Base-by-base conservation (phyloP, 2,888 invertebrate genomes). In the Lithophane leautieri region DNA sequence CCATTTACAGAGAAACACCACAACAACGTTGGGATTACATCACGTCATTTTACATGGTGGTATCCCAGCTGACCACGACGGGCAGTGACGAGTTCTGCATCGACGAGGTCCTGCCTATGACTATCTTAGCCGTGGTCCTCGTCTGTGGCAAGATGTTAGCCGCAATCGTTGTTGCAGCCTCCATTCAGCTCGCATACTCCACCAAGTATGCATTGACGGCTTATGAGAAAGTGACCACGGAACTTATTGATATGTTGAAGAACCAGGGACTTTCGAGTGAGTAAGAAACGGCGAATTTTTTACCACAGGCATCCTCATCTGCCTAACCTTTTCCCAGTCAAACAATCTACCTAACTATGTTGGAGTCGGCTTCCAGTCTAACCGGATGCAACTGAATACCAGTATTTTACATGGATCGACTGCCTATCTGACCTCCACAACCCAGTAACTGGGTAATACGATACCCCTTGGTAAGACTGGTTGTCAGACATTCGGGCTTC, bases 191-290 rank as follows among this genome's bases (percentile, higher is more conserved):
- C 1, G 93, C 95, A 0, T 94, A 94, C 73, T 94, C 95, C 1
- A 92, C 91, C 2, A 95, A 95, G 83, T 94, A 94, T 62, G 94
- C 95, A 0, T 81, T 96, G 34, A 94, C 93, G 7, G 89, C 87
- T 0, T 96, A 96, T 60, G 96, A 96, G 81, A 93, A 87, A 67
- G 89, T 88, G 47, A 94, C 94, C 0, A 87, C 81, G 19, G 93
- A 95, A 74, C 91, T 96, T 0, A 94, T 95, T 76, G 94, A 95
- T 86, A 91, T 94, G 83, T 78, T 96, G 73, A 95, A 92, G 83
- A 96, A 95, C 84, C 96, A 96, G 76, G 96, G 96, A 42, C 81
- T 96, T 28, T 96, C 96, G 25, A 88, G 96, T 96, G 82, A 91
- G 91, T 90, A 28, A 34, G 19, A n/a, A 34, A 67, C 1, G 0